Base-by-base conservation (phyloP, 2,797 vertebrate species). In the Amblyopsis hoosieri region DNA sequence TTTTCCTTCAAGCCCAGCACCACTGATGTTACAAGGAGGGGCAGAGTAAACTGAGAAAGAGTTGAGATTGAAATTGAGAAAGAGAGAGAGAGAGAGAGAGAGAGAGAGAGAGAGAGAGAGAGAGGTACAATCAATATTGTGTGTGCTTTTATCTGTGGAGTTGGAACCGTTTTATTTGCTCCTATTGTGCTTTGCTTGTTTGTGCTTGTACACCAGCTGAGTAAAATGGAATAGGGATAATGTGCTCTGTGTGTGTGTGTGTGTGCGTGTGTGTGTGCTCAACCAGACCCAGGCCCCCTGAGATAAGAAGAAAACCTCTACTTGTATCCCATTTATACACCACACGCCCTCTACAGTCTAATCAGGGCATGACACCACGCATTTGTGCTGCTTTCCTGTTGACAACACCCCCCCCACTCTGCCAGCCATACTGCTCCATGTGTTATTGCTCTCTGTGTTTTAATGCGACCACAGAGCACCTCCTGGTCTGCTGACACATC, bases 401-500 rank as follows among this genome's bases (percentile, higher is more conserved):
- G 68, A 82, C 60, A 71, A 75, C 10, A 14, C 71, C 65, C 68
- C 65, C 68, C 57, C 54, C 48, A 46, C 54, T 55, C 57, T 31
- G 55, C 61, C 47, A 55, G 70, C 51, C 78, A 58, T 54, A 72
- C 67, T 69, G 75, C 80, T 23, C 23, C 23, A 23, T 85, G 82
- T 12, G 54, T 89, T 90, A 86, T 81, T 71, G 77, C 58, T 74
- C 81, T 80, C 71, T 85, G 71, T 68, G 50, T 71, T 78, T 87
- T 78, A 81, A 82, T 71, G 66, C 37, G 3, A 45, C 37, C 63
- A 71, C 64, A 64, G 61, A 69, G 57, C 59, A 71, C 80, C 74
- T 72, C 57, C 77, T 64, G 65, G 76, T 57, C 81, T 88, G 89
- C 89, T 88, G 88, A 90, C 87, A 85, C 75, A 85, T 56, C 75